Base-by-base conservation (phyloP, 2,888 invertebrate species). In the Leptarthrus brevirostris region DNA sequence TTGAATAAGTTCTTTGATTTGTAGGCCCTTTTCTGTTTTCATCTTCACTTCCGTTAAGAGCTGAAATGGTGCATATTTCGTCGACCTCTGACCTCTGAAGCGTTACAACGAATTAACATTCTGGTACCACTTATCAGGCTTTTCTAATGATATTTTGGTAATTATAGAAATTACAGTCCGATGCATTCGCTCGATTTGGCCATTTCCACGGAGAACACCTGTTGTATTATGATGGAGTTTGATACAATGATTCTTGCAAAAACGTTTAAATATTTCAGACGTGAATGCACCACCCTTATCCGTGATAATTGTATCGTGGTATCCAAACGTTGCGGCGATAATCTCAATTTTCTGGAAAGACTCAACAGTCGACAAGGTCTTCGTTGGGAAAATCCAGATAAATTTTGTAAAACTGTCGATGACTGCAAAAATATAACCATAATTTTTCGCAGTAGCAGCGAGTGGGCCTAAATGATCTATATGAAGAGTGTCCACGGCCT, bases 221-320 rank as follows among this genome's bases (percentile, higher is more conserved):
- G 2, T 14, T 12, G 44, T 44, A 14, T 3, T 44, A n/a, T 14
- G 14, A 44, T 44, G 14, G 4, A 44, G 12, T 14, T 44, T 44
- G 12, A 44, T 44, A 3, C 14, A 8, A 12, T 44, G 44, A 1
- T 44, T 4, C 14, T 1, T 12, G n/a, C 44, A 44, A 14, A 14
- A 44, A 1, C n/a, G 12, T 44, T 44, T 12, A 44, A 44, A 44
- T 14, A 4, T 44, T 12, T 44, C 14, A 4, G 44, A 44, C 12
- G 44, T 2, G n/a, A 44, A 44, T 14, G 44, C 44, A 14, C 44
- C 44, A 3, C 44, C 44, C n/a, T 14, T 44, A 12, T 44, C 44
- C 1, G 44, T 2, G 1, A 2, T 1, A 1, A 1, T 2, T 1
- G n/a, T n/a, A n/a, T n/a, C n/a, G n/a, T n/a, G n/a, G n/a, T n/a